phyloP scores from a whole-genome alignment of 2,797 vertebrate species.

The Helicolenus hilgendorfi region DNA sequence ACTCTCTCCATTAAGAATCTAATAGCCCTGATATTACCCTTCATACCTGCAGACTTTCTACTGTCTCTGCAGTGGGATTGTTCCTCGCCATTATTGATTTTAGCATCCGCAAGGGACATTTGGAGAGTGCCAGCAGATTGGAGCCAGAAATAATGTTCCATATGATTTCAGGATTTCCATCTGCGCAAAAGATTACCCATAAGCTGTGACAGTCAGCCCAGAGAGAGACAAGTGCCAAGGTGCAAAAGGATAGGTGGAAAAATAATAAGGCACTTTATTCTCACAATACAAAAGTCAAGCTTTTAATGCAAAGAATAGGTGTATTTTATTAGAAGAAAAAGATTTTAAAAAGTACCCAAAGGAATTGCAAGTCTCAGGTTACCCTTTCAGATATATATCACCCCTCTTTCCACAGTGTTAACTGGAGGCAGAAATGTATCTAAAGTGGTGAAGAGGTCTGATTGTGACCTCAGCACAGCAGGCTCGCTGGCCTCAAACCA shows the following conservation, averaged over 20 bases:
- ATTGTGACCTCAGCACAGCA: slow-evolving; percentile 55
- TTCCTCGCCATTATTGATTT: slow-evolving; percentile 52
- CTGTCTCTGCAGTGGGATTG: not conserved
- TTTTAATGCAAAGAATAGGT: slow-evolving; percentile 49
- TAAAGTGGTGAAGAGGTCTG: slow-evolving; percentile 54
- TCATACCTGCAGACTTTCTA: not conserved
- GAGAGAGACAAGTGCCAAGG: slow-evolving; percentile 55
- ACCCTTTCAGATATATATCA: slow-evolving; percentile 66
- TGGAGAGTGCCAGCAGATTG: slow-evolving; percentile 53
- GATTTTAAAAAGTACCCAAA: slow-evolving; percentile 39
- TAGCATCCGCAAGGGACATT: slow-evolving; percentile 45
- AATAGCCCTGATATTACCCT: not conserved
- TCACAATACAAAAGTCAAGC: not conserved
- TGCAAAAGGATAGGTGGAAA: slow-evolving; percentile 74
- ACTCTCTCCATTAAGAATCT: not conserved
- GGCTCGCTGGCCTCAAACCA: slow-evolving; percentile 21
- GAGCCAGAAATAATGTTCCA: slow-evolving; percentile 82
- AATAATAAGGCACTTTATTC: slow-evolving; percentile 60
- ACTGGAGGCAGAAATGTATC: slow-evolving; percentile 48
- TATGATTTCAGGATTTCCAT: slow-evolving; percentile 88
- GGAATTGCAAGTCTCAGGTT: slow-evolving; percentile 80
- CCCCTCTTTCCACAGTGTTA: slow-evolving; percentile 65
- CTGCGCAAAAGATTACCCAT: slow-evolving; percentile 85
- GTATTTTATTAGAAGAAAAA: slow-evolving; percentile 53
- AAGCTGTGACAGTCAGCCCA: slow-evolving; percentile 69